Evolutionary conservation across 2,888 invertebrate genomes (phyloP), one percentile per base, ranked within the genome.

Genomic region (Synanthedon formicaeformis): DNA sequence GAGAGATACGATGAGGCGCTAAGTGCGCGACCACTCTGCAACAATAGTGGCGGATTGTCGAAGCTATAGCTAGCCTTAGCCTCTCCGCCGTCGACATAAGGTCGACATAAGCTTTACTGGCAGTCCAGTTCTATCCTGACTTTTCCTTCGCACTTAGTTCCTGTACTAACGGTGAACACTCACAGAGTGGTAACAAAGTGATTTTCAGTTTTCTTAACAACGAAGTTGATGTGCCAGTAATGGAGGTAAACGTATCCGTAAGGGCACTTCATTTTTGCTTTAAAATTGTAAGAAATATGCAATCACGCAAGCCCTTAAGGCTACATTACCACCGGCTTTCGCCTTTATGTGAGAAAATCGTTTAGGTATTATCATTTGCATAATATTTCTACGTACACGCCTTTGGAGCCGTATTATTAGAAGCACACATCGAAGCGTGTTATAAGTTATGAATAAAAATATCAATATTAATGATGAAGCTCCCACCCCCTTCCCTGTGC

Each of bases 1-100:
- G 45, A 45, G 45, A 13, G 45, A 13, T 5, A 49, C 49, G 66
- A 56, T 49, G 49, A 49, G 18, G 49, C 49, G 67, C 65, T 55
- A 61, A 58, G 55, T 57, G 54, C 53, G 48, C 51, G 41, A 45
- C 13, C n/a, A 45, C 45, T 14, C 45, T 6, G 4, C 12, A 45
- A 13, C 45, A 34, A 34, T 34, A 34, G 34, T 10, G 34, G 2
- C 14, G 45, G 13, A 13, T 45, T 45, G 14, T 14, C 45, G 45
- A 13, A n/a, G 45, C 41, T 41, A n/a, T n/a, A 5, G 18, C 4
- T 23, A 23, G 18, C 18, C 18, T 23, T 23, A 23, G 13, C 13
- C 5, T 6, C 45, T 45, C 45, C 4, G n/a, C 8, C 12, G 45
- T n/a, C 45, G 45, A 13, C n/a, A 45, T 45, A 45, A n/a, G 45